A percentile compares a stretch with the other conserved stretches of the same genome.
These are phyloP conservation scores for Neopelma chrysocephalum DNA, from an alignment of 2,797 vertebrate genomes.

Conservation along the genomic window DNA sequence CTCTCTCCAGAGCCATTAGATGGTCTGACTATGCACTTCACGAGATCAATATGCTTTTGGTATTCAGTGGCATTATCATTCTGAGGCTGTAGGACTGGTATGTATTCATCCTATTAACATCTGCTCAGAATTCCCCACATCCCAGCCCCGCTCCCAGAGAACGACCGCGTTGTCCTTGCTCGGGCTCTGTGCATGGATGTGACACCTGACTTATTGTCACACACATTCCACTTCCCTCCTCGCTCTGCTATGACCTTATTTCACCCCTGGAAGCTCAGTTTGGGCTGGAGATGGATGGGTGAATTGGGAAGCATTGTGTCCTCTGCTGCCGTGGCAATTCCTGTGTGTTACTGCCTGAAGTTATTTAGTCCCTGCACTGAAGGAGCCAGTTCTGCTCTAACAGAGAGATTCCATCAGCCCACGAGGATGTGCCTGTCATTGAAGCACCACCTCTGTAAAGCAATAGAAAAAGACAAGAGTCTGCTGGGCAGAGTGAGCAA, in stretches of 20 bases:
- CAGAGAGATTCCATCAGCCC: not conserved
- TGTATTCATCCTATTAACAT: slow-evolving; percentile 61
- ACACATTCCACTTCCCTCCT: not conserved
- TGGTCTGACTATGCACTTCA: slow-evolving; percentile 27
- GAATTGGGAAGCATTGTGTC: not conserved
- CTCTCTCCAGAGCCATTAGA: not conserved
- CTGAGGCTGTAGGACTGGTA: not conserved
- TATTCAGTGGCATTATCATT: slow-evolving; percentile 55
- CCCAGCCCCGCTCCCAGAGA: not conserved
- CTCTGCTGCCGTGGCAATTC: not conserved
- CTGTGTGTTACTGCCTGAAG: not conserved
- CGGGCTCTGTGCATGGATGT: not conserved
- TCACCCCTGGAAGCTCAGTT: not conserved
- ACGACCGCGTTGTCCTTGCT: slow-evolving; percentile 55
- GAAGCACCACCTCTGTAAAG: not conserved
- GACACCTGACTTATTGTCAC: slow-evolving; percentile 1
- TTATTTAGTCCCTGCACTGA: not conserved
- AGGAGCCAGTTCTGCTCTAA: not conserved
- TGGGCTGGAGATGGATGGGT: not conserved
- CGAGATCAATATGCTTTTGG: slow-evolving; percentile 52
- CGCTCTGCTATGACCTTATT: not conserved
- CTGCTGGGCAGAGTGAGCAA: not conserved
- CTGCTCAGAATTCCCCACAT: slow-evolving; percentile 57
- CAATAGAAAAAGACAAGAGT: not conserved
- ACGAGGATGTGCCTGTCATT: not conserved